Evolutionary conservation across 2,797 vertebrate species (phyloP), one percentile per base, ranked within the genome.

Genomic region (Schizopygopsis malacanthus): DNA sequence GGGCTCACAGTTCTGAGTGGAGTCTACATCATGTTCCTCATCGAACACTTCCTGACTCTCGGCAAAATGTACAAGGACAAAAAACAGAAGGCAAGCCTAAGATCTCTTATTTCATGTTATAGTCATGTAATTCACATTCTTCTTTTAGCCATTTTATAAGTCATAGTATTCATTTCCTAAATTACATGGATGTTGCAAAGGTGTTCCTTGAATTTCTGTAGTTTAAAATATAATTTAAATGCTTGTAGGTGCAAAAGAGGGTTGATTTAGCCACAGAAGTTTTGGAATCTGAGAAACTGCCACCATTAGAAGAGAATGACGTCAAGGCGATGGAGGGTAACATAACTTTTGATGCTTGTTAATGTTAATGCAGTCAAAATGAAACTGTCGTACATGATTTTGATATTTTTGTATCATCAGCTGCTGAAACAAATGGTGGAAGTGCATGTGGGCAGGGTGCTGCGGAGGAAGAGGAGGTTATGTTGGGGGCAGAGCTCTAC

Each of bases 21-120:
- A 13, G 95, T 99, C n/a, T 99, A 99, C 93, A 91, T 99, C 92
- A 99, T 99, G 98, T 99, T 99, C 88, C 96, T 99, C 45, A 98
- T 97, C 70, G 98, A 99, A 85, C 98, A 99, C 91, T 96, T 98
- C 88, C 96, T 99, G 85, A 99, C 97, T 3, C 96, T 99, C 88
- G 98, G 97, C 72, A 99, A 99, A 77, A 98, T 99, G 92, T 99
- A 98, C 94, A 99, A 99, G 92, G 98, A 98, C 91, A 98, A 98
- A 93, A 99, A 98, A 69, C 97, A 98, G 89, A 99, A 98, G 97
- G n/a, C 33, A 54, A 37, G 50, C 7, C 22, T 4, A 52, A 69
- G n/a, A 79, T 61, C 52, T 41, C 20, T 13, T 1, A 18, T 16
- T 59, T 78, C 20, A 41, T 54, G 28, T 22, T 37, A 33, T 25